A percentile compares a stretch with the other conserved stretches of the same genome.
Evolutionary conservation across 2,888 invertebrate species (phyloP).

Genomic region (Tetranychus truncatus): DNA sequence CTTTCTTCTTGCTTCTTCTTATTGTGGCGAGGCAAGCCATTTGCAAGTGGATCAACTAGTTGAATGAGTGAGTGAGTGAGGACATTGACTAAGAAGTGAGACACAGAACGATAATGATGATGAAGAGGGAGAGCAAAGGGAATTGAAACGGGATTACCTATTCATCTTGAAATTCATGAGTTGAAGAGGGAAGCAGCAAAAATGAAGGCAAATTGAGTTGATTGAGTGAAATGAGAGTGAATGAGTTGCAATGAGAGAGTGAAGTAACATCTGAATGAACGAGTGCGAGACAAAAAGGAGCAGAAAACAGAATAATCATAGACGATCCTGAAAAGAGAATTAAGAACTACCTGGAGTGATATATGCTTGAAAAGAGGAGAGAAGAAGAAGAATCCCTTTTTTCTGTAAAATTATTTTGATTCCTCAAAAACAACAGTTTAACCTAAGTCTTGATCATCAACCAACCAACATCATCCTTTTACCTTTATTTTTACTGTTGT

Average conservation of each 20-base stretch:
- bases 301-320: not conserved
- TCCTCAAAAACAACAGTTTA: no score
- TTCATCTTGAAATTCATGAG: not conserved
- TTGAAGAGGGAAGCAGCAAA: not conserved
- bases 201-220: not conserved
- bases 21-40: no score
- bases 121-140: not conserved
- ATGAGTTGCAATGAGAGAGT: not conserved
- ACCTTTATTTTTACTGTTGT: no score
- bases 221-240: not conserved
- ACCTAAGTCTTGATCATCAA: no score
- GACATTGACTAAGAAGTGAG: not conserved
- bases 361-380: not conserved
- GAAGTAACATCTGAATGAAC: not conserved
- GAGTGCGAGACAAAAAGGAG: not conserved
- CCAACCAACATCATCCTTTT: no score
- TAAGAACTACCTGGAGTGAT: not conserved
- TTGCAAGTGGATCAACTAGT: no score
- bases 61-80: not conserved
- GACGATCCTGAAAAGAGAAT: not conserved
- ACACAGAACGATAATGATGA: no score
- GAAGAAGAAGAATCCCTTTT: not conserved
- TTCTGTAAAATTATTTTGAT: no score
- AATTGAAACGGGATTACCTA: conserved; percentile 1
- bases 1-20: no score